Evolutionary conservation across 2,113 vertebrate genomes (phyloP), one percentile per base, ranked within the genome.

Genomic region (Erythrocercus mccallii): DNA sequence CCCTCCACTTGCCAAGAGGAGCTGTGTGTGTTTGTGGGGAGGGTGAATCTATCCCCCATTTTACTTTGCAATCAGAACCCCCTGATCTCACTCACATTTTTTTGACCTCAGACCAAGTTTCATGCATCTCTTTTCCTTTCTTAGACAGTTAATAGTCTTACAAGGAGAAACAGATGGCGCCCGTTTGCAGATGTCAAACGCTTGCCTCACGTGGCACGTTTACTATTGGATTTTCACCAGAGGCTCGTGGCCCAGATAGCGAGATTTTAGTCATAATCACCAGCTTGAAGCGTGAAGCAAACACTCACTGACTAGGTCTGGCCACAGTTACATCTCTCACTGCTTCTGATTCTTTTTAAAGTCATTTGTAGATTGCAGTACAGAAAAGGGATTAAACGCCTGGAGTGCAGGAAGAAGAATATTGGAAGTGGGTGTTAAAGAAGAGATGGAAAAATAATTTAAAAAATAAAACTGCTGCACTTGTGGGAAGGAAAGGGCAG

Each of bases 81-180:
- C 64, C 58, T 82, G 62, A 65, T 77, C 65, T 92, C 44, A 64
- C 44, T 71, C 12, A 0, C 54, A 25, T 42, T 33, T 48, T 81
- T 78, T 9, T 92, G 51, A 71, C 90, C 81, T 86, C 79, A 53
- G 35, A 28, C 44, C 40, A 64, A 79, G 57, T 72, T 83, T 56
- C 81, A 44, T 9, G 50, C 42, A 7, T 91, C 61, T n/a, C 33
- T 73, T 61, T 85, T 78, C 86, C 88, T 92, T 92, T 80, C 84
- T 89, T 65, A 88, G 93, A n/a, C 6, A 10, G 40, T 22, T 96
- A 95, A 95, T 78, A 25, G 80, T 81, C 81, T 94, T 92, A 85
- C 15, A 84, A 65, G 84, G 47, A 57, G 44, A 81, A 95, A 31
- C 96, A 96, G 96, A 93, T 88, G 94, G 94, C 21, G 11, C 84